Conservation (phyloP, 2,797 vertebrate genomes). For the Pipistrellus nathusii region DNA sequence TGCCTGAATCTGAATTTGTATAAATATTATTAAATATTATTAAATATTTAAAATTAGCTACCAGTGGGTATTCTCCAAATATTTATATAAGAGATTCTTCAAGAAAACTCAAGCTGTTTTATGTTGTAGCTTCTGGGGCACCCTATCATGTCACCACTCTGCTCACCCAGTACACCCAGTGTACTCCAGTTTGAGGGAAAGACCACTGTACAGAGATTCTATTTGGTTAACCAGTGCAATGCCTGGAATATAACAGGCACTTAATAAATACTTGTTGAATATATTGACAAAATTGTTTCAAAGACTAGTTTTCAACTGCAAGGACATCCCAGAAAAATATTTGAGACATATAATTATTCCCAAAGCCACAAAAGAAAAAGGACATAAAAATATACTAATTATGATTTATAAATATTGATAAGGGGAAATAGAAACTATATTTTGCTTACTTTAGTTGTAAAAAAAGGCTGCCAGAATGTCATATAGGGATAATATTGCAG, state of each 20-base stretch:
- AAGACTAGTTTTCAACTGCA: slow-evolving; percentile 44
- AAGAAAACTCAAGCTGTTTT: slow-evolving; percentile 50
- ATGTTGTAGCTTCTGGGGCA: neutral
- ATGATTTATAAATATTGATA: slow-evolving; percentile 48
- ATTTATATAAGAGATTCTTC: slow-evolving; percentile 22
- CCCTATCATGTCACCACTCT: neutral
- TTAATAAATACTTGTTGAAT: slow-evolving; percentile 23
- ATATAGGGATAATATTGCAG: neutral
- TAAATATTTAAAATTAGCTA: slow-evolving; percentile 38
- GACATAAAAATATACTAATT: slow-evolving; percentile 26
- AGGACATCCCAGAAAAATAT: slow-evolving; percentile 39
- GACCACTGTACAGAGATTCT: neutral
- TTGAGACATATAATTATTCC: slow-evolving; percentile 17
- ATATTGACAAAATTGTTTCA: slow-evolving; percentile 47
- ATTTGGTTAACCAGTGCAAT: slow-evolving; percentile 32
- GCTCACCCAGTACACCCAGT: neutral
- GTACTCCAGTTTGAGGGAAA: slow-evolving; percentile 10
- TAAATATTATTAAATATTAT: slow-evolving; percentile 39
- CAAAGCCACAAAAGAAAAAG: slow-evolving; percentile 42
- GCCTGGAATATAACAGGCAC: neutral
- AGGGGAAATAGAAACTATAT: neutral
- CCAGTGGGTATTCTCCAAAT: slow-evolving; percentile 19
- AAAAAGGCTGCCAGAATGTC: slow-evolving; percentile 39
- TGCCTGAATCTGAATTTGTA: neutral
- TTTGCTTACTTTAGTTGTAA: slow-evolving; percentile 14